phyloP scores from a whole-genome alignment of 2,797 vertebrate species.

The Helicolenus hilgendorfi region DNA sequence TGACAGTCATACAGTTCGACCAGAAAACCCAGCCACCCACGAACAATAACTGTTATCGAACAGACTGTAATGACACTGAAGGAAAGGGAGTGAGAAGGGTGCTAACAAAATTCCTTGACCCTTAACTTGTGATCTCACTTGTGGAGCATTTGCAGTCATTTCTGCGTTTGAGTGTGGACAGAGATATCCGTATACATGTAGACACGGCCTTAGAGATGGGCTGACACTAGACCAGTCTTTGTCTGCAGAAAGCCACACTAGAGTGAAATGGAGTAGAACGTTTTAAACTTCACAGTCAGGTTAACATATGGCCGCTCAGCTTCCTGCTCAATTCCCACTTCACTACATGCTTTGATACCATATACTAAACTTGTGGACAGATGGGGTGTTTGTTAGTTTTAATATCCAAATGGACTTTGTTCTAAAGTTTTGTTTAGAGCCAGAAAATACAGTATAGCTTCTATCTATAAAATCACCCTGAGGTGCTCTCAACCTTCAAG shows the following conservation, averaged over 20 bases:
- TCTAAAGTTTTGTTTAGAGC: neutral
- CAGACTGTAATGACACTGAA: no score
- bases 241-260: neutral
- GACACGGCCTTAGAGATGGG: neutral
- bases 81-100: no score
- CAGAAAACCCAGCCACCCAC: no score
- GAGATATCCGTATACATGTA: no score
- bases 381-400: slow-evolving; percentile 14
- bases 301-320: neutral
- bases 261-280: neutral
- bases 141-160: no score
- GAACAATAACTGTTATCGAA: no score
- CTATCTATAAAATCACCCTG: neutral
- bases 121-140: no score
- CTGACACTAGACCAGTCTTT: neutral
- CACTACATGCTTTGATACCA: neutral
- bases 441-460: slow-evolving; percentile 7
- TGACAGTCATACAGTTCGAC: no score
- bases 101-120: no score
- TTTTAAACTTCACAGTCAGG: slow-evolving; percentile 2
- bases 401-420: slow-evolving; percentile 28
- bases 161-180: no score
- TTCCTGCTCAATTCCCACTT: neutral
- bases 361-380: slow-evolving; percentile 3
- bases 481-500: neutral